Base-by-base conservation (phyloP, 2,797 vertebrate genomes). In the Cephalopachus bancanus region DNA sequence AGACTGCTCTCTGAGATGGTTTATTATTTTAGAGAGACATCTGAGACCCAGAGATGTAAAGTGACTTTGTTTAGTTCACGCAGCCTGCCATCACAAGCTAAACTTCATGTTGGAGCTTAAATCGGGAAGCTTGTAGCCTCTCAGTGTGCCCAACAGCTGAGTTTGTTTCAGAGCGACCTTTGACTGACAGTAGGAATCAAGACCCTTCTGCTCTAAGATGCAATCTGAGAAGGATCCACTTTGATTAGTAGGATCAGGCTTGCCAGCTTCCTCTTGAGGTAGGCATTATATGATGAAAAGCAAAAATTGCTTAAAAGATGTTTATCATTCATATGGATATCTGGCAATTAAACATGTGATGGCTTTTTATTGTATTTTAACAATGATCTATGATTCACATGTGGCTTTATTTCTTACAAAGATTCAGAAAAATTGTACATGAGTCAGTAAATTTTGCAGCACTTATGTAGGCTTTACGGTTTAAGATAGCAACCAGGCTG, bases 391-490 rank as follows among this genome's bases (percentile, higher is more conserved):
- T 89, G 86, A 95, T 93, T 95, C 91, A 96, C 53, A 72, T 86
- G 76, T 92, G 78, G 65, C 53, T 87, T 93, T 87, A 96, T 71
- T 74, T 67, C 26, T 76, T 93, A 80, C 51, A 91, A 55, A 94
- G 72, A 91, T 89, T 96, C 44, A 85, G 65, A 87, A 83, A 94
- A 96, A 89, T 89, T 80, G 95, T 89, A 89, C 5, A 75, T 89
- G 71, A 97, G 44, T 96, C 83, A 93, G 94, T 97, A 95, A 51
- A 94, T 93, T 97, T 93, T 96, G 55, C 69, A 95, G 83, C n/a
- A 84, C n/a, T 96, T 94, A 81, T 65, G 55, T 91, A 71, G 83
- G 59, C 84, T 95, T 96, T 86, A 87, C 59, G 67, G 44, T 95
- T 28, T 94, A 96, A 94, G 83, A 93, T 53, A 96, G 80, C 89